phyloP scores from a whole-genome alignment of 2,113 vertebrate genomes.

The Oreochromis niloticus region DNA sequence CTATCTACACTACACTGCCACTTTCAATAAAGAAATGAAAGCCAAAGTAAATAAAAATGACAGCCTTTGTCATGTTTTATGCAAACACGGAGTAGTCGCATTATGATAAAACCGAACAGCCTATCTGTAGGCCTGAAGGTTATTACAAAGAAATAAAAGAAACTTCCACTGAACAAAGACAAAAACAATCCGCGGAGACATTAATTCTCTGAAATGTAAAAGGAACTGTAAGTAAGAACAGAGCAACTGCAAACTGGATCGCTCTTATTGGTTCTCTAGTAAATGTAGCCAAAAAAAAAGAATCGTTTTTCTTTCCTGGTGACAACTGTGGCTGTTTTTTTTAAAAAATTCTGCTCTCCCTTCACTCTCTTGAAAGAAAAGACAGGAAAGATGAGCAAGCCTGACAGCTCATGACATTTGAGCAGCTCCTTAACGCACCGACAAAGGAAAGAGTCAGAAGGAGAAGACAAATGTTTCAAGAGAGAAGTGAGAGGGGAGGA shows the following conservation, averaged over 20 bases:
- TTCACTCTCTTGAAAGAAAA: constrained; percentile 13
- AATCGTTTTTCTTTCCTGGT: not conserved
- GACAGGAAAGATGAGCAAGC: constrained; percentile 13
- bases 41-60: not conserved
- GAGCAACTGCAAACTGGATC: not conserved
- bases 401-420: constrained; percentile 49
- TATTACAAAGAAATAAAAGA: not conserved
- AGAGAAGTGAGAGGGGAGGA: not conserved
- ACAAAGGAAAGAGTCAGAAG: constrained; percentile 26
- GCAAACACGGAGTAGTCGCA: not conserved
- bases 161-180: not conserved
- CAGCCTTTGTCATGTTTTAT: not conserved
- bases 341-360: not conserved
- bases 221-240: not conserved
- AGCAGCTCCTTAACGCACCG: constrained; percentile 14
- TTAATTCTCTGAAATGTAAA: not conserved
- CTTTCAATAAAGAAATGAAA: not conserved
- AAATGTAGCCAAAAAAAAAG: not conserved
- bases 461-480: constrained; percentile 19
- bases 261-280: not conserved
- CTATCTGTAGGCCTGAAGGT: not conserved
- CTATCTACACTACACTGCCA: not conserved
- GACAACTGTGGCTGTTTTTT: not conserved
- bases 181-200: not conserved
- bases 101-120: not conserved